phyloP scores from a whole-genome alignment of 2,888 invertebrate genomes.

The Erebia palarica region DNA sequence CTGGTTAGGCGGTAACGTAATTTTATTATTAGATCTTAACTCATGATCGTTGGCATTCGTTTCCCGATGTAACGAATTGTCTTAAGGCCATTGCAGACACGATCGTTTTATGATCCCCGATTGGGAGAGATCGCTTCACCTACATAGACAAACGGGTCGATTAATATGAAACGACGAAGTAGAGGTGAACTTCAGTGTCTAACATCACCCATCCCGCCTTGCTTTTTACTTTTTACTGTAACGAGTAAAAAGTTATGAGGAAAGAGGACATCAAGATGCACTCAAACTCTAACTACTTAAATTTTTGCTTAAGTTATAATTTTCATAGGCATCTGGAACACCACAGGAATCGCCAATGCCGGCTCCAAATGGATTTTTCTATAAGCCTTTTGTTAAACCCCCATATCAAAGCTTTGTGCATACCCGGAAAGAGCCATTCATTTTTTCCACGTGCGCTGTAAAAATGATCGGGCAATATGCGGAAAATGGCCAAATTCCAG shows the following conservation, averaged over 20 bases:
- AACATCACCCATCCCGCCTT: too few species aligned
- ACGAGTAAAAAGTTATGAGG: background rate
- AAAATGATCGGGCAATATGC: slow-evolving; percentile 4
- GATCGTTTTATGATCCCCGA: background rate
- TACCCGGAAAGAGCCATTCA: slow-evolving; percentile 9
- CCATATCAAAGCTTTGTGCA: slow-evolving; percentile 15
- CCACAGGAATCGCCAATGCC: background rate
- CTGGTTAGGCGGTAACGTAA: slow-evolving; percentile 26
- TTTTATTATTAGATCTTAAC: slow-evolving; percentile 16
- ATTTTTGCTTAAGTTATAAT: background rate
- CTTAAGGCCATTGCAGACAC: background rate
- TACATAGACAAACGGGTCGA: background rate
- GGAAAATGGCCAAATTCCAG: background rate
- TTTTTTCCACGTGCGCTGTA: slow-evolving; percentile 14
- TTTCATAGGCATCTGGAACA: background rate
- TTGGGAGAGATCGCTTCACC: background rate
- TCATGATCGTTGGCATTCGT: background rate
- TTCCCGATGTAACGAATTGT: background rate
- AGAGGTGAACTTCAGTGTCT: background rate
- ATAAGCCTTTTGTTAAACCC: slow-evolving; percentile 7
- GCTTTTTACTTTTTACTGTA: too few species aligned
- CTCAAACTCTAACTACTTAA: background rate
- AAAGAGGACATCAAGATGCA: background rate
- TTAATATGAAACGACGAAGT: background rate
- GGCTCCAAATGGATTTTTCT: background rate